Conservation (phyloP, 2,113 vertebrate genomes). For the Phycodurus eques region DNA sequence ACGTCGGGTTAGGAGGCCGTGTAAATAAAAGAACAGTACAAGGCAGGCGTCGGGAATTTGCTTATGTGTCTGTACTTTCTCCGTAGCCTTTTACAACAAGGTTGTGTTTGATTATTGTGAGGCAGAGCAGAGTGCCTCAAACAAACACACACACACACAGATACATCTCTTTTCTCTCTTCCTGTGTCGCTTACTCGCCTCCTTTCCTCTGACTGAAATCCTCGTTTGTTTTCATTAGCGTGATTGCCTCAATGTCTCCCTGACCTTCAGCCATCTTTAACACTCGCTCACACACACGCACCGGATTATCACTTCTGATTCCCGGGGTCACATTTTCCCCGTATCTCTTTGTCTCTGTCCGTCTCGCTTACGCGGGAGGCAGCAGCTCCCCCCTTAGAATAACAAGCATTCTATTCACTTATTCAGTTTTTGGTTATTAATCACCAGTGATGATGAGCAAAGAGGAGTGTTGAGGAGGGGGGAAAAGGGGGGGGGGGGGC, state of each 20-base stretch:
- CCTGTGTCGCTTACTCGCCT: constrained; percentile 26
- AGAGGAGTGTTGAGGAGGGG: constrained; percentile 12
- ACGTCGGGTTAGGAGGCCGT: constrained; percentile 57
- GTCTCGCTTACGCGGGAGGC: constrained; percentile 2
- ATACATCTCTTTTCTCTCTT: constrained; percentile 28
- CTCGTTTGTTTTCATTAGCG: constrained; percentile 81
- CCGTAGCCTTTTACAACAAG: constrained; percentile 35
- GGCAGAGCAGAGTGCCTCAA: constrained; percentile 44
- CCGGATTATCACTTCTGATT: constrained; percentile 57
- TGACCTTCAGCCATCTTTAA: constrained; percentile 74
- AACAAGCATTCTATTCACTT: background rate
- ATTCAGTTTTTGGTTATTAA: background rate
- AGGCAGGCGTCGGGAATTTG: constrained; percentile 30
- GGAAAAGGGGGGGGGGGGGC: constrained; percentile 21
- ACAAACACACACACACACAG: constrained; percentile 8
- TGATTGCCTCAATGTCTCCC: constrained; percentile 76
- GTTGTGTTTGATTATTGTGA: constrained; percentile 72
- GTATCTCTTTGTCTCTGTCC: constrained; percentile 40
- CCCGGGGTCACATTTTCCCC: constrained; percentile 45
- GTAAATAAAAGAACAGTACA: constrained; percentile 60
- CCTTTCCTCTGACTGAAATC: constrained; percentile 44
- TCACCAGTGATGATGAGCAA: constrained; percentile 5
- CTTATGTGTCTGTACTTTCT: constrained; percentile 52
- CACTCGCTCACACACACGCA: constrained; percentile 9
- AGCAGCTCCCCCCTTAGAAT: background rate